Evolutionary conservation across 2,797 vertebrate genomes (phyloP).

Genomic region (Eulemur rubriventer): DNA sequence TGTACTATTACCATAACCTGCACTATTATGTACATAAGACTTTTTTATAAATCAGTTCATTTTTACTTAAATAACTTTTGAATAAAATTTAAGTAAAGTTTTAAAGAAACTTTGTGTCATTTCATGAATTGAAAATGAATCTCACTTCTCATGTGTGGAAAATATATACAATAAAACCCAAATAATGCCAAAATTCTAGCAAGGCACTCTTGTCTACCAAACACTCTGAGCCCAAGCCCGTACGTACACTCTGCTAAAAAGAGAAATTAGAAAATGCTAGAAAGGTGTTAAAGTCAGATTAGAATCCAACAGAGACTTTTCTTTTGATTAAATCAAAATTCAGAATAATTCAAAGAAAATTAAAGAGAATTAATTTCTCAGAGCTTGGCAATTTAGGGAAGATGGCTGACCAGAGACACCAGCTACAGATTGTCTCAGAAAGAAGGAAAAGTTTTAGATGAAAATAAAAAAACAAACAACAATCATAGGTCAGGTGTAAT

Average conservation of each 20-base stretch:
- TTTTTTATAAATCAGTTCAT: neutral
- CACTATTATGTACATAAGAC: neutral
- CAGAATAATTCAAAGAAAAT: neutral
- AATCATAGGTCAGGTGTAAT: no score
- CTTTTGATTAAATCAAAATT: neutral
- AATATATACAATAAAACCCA: neutral
- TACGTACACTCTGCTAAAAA: neutral
- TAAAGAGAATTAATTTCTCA: neutral
- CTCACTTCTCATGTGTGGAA: neutral
- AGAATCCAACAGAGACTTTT: neutral
- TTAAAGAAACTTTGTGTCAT: neutral
- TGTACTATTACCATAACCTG: neutral
- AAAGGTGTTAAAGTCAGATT: neutral
- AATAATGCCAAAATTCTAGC: neutral
- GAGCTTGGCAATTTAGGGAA: neutral
- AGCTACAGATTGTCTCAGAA: no score
- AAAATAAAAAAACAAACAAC: no score
- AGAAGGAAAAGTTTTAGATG: no score
- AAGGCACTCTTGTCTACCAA: neutral
- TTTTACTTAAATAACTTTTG: neutral
- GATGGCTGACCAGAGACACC: no score
- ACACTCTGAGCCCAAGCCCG: neutral
- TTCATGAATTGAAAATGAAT: neutral
- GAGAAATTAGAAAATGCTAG: neutral
- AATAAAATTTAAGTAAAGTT: constrained; percentile 2